Conservation (phyloP, 2,113 vertebrate species). For the Cyprinodon variegatus region DNA sequence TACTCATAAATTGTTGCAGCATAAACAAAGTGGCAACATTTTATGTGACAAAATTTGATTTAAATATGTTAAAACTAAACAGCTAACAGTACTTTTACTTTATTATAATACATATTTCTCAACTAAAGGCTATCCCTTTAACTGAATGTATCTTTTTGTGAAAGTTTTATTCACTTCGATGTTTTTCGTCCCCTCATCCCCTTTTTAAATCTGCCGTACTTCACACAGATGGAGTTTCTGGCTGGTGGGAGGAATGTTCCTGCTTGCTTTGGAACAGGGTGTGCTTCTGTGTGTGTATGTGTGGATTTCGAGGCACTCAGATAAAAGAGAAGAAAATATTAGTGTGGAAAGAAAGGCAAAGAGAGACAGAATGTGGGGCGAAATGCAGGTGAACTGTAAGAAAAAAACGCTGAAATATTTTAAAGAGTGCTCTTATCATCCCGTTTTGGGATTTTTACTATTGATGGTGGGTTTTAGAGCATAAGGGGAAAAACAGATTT, state of each 20-base stretch:
- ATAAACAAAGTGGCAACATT: too few relatives aligned
- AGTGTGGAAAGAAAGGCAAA: neutral
- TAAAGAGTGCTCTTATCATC: neutral
- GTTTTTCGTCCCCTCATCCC: slow-evolving; percentile 13
- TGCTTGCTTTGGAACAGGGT: slow-evolving; percentile 41
- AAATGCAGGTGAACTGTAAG: neutral
- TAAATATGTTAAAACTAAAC: too few relatives aligned
- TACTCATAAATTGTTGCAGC: too few relatives aligned
- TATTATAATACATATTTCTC: too few relatives aligned
- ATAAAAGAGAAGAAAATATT: neutral
- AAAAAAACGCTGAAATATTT: neutral
- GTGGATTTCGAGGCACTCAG: neutral
- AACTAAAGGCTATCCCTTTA: too few relatives aligned
- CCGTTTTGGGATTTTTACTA: neutral
- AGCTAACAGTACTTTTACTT: too few relatives aligned
- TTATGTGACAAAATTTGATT: too few relatives aligned
- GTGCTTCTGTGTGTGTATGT: neutral
- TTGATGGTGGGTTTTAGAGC: neutral
- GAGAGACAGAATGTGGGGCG: slow-evolving; percentile 15
- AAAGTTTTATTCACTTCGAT: neutral
- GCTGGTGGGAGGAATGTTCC: slow-evolving; percentile 58
- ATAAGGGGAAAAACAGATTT: neutral
- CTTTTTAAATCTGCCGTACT: slow-evolving; percentile 15
- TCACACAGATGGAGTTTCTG: slow-evolving; percentile 42
- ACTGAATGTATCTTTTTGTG: neutral